These are phyloP conservation scores for Empis stercorea DNA, from an alignment of 2,888 invertebrate genomes.

Conservation along the genomic window DNA sequence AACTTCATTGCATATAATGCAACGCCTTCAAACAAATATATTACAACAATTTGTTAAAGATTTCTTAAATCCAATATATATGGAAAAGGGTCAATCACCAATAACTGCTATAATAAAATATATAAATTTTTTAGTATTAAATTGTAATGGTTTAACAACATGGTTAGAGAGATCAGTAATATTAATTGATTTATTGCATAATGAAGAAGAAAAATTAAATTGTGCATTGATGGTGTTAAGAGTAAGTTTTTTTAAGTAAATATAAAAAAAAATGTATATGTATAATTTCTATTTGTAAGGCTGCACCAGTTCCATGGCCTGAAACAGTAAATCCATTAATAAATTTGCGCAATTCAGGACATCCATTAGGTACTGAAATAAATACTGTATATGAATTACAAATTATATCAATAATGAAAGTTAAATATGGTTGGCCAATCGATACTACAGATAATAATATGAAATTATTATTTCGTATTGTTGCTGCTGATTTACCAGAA, in stretches of 20 bases:
- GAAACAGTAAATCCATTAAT: slow-evolving; percentile 25
- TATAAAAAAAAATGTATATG: background rate
- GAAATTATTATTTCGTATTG: slow-evolving; percentile 30
- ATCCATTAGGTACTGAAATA: slow-evolving; percentile 31
- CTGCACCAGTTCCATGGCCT: slow-evolving; percentile 34
- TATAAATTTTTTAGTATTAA: slow-evolving; percentile 26
- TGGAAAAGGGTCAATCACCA: slow-evolving; percentile 29
- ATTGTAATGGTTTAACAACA: slow-evolving; percentile 24
- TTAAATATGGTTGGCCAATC: slow-evolving; percentile 33
- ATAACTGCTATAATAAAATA: slow-evolving; percentile 27
- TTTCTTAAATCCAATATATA: slow-evolving; percentile 33
- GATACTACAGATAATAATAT: slow-evolving; percentile 26
- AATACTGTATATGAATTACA: slow-evolving; percentile 32
- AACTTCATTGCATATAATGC: slow-evolving; percentile 30
- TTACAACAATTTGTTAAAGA: slow-evolving; percentile 28
- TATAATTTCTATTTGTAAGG: slow-evolving; percentile 16
- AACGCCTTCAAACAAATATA: slow-evolving; percentile 29
- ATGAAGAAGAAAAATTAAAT: slow-evolving; percentile 32
- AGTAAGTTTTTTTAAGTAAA: slow-evolving; percentile 12
- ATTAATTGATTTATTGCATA: slow-evolving; percentile 29
- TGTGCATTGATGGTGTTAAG: slow-evolving; percentile 28
- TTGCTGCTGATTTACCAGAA: slow-evolving; percentile 29
- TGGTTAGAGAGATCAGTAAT: slow-evolving; percentile 32
- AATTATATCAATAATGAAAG: slow-evolving; percentile 34
- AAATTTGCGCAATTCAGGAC: slow-evolving; percentile 29